Conservation (phyloP, 2,113 vertebrate genomes). For the Melanerpes formicivorus region DNA sequence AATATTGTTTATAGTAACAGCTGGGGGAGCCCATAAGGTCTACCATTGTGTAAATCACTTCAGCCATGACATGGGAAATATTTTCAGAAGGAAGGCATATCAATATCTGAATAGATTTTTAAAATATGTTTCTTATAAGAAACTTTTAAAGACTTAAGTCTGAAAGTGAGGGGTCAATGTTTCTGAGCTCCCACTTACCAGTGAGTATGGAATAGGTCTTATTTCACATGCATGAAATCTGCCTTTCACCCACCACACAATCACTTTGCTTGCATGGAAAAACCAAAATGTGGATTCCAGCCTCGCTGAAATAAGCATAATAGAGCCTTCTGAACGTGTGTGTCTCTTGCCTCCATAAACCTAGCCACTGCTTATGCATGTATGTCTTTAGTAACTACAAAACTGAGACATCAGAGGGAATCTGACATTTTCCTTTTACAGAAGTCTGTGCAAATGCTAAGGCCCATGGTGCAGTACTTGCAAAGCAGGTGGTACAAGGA, state of each 20-base stretch:
- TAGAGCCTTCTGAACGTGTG: neutral
- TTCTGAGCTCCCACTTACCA: neutral
- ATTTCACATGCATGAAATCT: neutral
- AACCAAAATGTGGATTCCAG: neutral
- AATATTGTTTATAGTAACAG: slow-evolving; percentile 20
- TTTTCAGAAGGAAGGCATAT: slow-evolving; percentile 36
- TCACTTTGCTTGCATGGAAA: neutral
- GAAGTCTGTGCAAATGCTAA: slow-evolving; percentile 41
- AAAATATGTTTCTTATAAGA: neutral
- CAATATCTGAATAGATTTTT: neutral
- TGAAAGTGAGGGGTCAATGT: neutral
- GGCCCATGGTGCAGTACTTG: slow-evolving; percentile 2
- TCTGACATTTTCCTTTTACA: slow-evolving; percentile 36
- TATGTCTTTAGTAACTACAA: neutral
- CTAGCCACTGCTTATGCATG: neutral
- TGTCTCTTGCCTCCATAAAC: neutral
- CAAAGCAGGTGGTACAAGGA: slow-evolving; percentile 16
- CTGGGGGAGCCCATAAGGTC: neutral
- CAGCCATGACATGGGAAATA: slow-evolving; percentile 11
- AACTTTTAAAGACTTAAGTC: neutral
- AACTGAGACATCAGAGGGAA: slow-evolving; percentile 22
- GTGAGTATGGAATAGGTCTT: neutral
- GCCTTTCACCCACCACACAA: neutral
- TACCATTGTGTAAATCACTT: slow-evolving; percentile 34
- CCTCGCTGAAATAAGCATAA: neutral